phyloP scores from a whole-genome alignment of 1,140 invertebrate species.

The Heliconius melpomene region DNA sequence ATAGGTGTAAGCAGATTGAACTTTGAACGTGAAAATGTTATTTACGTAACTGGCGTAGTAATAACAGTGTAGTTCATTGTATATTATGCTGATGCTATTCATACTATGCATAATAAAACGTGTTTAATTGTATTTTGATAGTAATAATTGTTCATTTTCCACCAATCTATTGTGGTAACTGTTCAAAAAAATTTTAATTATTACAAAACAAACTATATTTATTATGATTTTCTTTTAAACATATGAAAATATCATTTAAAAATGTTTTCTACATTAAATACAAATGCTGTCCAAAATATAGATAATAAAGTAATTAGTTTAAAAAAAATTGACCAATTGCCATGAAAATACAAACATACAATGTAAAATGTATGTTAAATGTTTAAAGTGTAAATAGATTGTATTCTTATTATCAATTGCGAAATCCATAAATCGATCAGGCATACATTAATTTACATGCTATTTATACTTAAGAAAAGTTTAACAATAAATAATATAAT shows the following conservation, averaged over 20 bases:
- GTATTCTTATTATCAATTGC: slow-evolving; percentile 16
- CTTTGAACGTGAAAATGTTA: slow-evolving; percentile 1
- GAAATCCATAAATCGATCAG: too few species aligned
- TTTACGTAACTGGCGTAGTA: not conserved
- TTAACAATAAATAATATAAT: slow-evolving; percentile 60
- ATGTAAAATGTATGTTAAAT: slow-evolving; percentile 20
- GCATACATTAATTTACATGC: slow-evolving; percentile 19
- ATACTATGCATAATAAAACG: not conserved
- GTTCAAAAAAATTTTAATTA: not conserved
- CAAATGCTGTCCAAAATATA: not conserved
- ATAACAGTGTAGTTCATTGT: not conserved
- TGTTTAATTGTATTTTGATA: not conserved
- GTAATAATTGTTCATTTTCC: not conserved
- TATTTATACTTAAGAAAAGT: slow-evolving; percentile 29
- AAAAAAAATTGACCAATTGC: slow-evolving; percentile 25
- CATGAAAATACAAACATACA: slow-evolving; percentile 30
- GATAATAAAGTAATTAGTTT: not conserved
- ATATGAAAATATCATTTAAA: not conserved
- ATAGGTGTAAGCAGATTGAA: not conserved
- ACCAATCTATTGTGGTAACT: not conserved
- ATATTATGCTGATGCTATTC: not conserved
- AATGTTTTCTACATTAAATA: not conserved
- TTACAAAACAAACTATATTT: not conserved
- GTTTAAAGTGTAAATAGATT: slow-evolving; percentile 35
- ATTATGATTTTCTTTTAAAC: not conserved